These are phyloP conservation scores for Pegea sp. DNA, from an alignment of 23 tunicate genomes.

Conservation along the genomic window DNA sequence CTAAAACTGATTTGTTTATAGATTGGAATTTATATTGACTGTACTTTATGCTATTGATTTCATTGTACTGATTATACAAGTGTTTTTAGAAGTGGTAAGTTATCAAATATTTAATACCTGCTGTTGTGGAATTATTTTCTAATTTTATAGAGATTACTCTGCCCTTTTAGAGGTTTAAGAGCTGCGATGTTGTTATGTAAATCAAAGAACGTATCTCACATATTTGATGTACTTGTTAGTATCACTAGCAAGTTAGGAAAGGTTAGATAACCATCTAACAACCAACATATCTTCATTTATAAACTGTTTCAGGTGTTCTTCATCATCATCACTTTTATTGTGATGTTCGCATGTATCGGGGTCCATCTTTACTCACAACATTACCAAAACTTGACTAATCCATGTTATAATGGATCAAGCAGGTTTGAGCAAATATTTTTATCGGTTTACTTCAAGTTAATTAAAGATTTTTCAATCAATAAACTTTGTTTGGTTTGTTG, in stretches of 20 bases:
- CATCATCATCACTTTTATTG: constrained; percentile 65
- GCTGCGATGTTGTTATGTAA: constrained; percentile 82
- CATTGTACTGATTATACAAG: constrained; percentile 31
- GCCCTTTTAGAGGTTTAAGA: constrained; percentile 75
- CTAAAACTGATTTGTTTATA: constrained; percentile 3
- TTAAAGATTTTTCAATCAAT: neutral
- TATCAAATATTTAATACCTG: neutral
- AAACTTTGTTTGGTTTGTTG: neutral
- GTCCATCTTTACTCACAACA: constrained; percentile 58
- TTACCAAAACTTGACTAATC: constrained; percentile 23
- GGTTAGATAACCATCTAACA: constrained; percentile 20
- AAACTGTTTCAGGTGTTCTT: constrained; percentile 38
- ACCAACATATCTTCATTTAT: neutral
- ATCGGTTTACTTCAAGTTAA: neutral
- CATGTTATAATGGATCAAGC: constrained; percentile 18
- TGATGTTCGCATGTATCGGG: constrained; percentile 74
- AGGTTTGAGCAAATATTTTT: constrained; percentile 11
- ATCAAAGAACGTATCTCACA: constrained; percentile 83
- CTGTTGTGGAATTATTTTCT: neutral
- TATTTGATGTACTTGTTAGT: constrained; percentile 69
- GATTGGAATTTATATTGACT: constrained; percentile 65
- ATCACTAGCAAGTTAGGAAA: constrained; percentile 73
- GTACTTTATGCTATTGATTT: constrained; percentile 41
- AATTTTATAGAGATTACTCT: constrained; percentile 41
- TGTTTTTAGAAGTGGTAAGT: no score